Conservation (phyloP, 2,888 invertebrate species). For the Eretmocerus hayati region DNA sequence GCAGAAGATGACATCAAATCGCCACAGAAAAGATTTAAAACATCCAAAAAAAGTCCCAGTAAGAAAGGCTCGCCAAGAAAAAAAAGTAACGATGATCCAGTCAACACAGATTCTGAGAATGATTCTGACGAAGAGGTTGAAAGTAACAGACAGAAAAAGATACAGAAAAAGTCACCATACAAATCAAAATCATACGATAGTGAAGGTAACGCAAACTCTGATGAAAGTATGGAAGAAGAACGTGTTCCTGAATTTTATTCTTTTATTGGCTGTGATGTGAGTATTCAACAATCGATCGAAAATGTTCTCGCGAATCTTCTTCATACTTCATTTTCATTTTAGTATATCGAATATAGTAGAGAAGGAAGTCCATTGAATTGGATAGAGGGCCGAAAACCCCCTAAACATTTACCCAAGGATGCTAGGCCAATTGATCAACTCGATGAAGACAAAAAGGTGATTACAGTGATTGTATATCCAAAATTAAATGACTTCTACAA, state of each 20-base stretch:
- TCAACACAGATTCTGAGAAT: slow-evolving; percentile 6
- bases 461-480: background rate
- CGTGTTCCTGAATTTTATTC: slow-evolving; percentile 27
- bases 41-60: background rate
- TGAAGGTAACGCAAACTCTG: background rate
- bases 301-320: too few relatives aligned
- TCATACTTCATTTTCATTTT: too few relatives aligned
- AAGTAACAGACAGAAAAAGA: background rate
- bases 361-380: slow-evolving; percentile 34
- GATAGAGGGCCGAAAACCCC: slow-evolving; percentile 33
- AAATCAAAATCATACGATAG: slow-evolving; percentile 1
- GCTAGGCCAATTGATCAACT: slow-evolving; percentile 27
- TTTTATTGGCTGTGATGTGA: slow-evolving; percentile 30
- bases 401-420: slow-evolving; percentile 27
- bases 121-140: slow-evolving; percentile 9
- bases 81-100: slow-evolving; percentile 2
- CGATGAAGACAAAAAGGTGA: slow-evolving; percentile 27
- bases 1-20: background rate
- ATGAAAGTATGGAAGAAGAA: slow-evolving; percentile 2
- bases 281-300: too few relatives aligned
- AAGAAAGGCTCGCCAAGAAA: slow-evolving; percentile 12
- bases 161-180: background rate
- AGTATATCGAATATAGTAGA: slow-evolving; percentile 34
- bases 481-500: background rate
- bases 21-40: slow-evolving; percentile 3